phyloP scores from a whole-genome alignment of 2,113 vertebrate genomes.

The Coptodon bakossiorum region DNA sequence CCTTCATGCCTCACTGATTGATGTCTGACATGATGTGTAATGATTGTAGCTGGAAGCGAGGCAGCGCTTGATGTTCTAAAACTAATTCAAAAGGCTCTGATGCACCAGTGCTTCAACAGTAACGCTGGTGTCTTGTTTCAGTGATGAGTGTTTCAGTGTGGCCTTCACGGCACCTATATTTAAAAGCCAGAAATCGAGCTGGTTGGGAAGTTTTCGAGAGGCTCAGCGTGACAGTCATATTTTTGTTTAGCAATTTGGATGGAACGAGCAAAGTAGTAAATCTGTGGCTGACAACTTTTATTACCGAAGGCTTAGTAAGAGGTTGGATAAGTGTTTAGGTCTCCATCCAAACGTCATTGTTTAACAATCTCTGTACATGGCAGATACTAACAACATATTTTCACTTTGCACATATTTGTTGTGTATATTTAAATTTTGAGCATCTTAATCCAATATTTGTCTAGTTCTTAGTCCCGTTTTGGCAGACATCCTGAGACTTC shows the following conservation, averaged over 20 bases:
- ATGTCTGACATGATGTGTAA: neutral
- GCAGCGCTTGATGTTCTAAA: neutral
- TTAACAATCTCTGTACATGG: neutral
- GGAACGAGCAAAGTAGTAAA: neutral
- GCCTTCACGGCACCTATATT: neutral
- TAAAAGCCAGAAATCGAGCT: neutral
- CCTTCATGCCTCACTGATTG: neutral
- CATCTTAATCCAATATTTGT: neutral
- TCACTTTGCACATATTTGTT: neutral
- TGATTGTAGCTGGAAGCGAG: neutral
- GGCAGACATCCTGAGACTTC: neutral
- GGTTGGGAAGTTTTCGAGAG: neutral
- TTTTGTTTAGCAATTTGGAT: neutral
- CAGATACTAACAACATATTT: neutral
- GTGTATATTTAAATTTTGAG: neutral
- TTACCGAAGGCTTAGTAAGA: neutral
- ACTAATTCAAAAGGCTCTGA: neutral
- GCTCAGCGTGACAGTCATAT: neutral
- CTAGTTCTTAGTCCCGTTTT: neutral
- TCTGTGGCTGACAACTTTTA: neutral
- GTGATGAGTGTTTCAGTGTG: neutral
- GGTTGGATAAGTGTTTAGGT: neutral
- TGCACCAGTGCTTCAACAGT: neutral
- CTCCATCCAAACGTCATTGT: neutral
- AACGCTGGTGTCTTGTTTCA: neutral